Base-by-base conservation (phyloP, 1,140 invertebrate genomes). In the Portunus trituberculatus region DNA sequence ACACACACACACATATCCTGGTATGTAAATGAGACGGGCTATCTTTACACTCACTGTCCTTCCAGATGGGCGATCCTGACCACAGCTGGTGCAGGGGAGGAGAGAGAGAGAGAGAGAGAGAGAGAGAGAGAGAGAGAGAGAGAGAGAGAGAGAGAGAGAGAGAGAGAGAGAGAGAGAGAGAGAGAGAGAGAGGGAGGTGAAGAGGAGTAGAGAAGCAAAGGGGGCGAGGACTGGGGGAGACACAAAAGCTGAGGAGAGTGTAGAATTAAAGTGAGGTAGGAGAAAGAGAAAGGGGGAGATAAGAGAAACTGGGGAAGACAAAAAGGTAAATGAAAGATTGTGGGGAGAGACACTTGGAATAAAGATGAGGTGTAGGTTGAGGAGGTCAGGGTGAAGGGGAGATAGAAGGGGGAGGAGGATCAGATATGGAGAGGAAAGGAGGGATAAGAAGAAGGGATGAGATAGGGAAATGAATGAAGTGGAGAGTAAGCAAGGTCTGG, bases 101-200 rank as follows among this genome's bases (percentile, higher is more conserved):
- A 31, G 0, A 28, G 84, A 16, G 39, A 10, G 25, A 20, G 39
- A 32, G 84, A 20, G 2, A 87, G 31, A 39, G 28, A n/a, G 16
- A 87, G 39, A 32, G 14, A 10, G 28, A 31, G 32, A 84, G 82
- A 84, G 82, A 84, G 82, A 84, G 82, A 84, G 82, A 84, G 82
- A 84, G 82, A 84, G 82, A 84, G 82, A 84, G 82, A 84, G 82
- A 84, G 82, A 84, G 82, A 84, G 82, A 84, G 82, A 84, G 82
- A 84, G 82, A 84, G 82, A 84, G 82, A 84, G 82, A 84, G 82
- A 84, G 82, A 84, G 82, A 84, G 82, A 84, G 82, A 84, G 82
- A 84, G 82, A 84, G 82, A 84, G 82, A 52, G 48, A 52, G 48
- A 52, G 48, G 7, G 10, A 76, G 25, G 59, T 12, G 59, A 25